Base-by-base conservation (phyloP, 2,888 invertebrate genomes). In the Sesia bembeciformis region DNA sequence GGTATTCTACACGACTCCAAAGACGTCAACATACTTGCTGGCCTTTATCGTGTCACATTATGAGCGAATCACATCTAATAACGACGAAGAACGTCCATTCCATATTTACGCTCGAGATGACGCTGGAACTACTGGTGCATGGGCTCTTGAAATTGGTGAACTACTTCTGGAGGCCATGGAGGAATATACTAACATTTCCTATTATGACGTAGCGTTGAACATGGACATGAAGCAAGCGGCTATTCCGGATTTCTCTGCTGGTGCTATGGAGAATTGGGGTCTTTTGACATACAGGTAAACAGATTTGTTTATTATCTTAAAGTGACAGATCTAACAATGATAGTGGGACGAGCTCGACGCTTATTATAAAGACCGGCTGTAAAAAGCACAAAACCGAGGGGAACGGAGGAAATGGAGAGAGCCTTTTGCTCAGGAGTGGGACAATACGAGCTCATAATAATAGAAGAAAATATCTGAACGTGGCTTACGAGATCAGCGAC, bases 231-330 rank as follows among this genome's bases (percentile, higher is more conserved):
- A 96, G 68, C 92, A 95, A 64, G 93, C 95, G 5, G 95, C 95
- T 2, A 92, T 96, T 56, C 94, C 95, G 3, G 94, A 95, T 67
- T 95, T 95, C 73, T 90, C 93, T 40, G 93, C 94, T 64, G 94
- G 94, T 55, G 95, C 95, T 56, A 95, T 96, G 95, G 95, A 95
- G 76, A 96, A 96, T 70, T 96, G 95, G 95, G 96, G 95, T 4
- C 86, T 96, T 40, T 90, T 95, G 43, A 95, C 95, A 0, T 96
- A 94, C 84, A 92, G 92, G 93, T 92, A 23, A 23, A 23, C 1
- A 23, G 1, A 23, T 23, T 23, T 23, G 23, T 23, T 23, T 23
- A 23, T 23, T 23, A 23, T 23, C 23, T 1, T 23, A 23, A 23
- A 23, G 23, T 23, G 23, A 2, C 23, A 23, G 23, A 23, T 2